Base-by-base conservation (phyloP, 2,888 invertebrate species). In the Ophioninae sp. region DNA sequence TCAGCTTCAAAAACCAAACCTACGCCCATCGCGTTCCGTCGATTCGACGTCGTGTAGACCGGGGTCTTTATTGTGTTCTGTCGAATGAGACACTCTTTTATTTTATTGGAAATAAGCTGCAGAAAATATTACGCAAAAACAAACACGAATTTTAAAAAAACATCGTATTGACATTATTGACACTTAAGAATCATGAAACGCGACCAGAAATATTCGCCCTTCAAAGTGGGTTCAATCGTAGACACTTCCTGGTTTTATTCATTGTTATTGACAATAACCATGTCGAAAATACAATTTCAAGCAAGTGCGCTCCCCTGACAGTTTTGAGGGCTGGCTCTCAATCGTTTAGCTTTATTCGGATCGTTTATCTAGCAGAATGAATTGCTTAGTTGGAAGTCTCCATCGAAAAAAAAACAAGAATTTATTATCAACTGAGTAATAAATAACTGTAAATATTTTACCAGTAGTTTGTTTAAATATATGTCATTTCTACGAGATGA, bases 1-100 rank as follows among this genome's bases (percentile, higher is more conserved):
- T 98, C 96, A 0, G 98, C 97, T 92, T 98, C 97, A 92, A 98
- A 98, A 50, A 98, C 97, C 13, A 98, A 94, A 2, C 98, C 98
- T 57, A 96, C 96, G 2, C 98, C 98, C 97, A 98, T 98, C 0
- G 98, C 97, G 93, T 98, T 97, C 83, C 98, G 95, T 41, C 98
- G 94, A 89, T 95, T 93, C 0, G 98, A 97, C 0, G 98, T 98
- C 10, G 96, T 97, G 91, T 98, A 98, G 13, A 98, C 98, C 0
- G 98, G 98, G 0, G 98, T 96, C 59, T 95, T 94, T 77, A 97
- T 95, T 0, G 98, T 98, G 90, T 98, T 97, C 96, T 98, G 94
- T 56, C 73, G 13, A 78, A 76, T 8, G 17, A 50, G 50, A 50
- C 3, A 50, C 13, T 50, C 3, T 17, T 50, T 50, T 50, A 17